Percentiles rank a stretch among this genome's conserved stretches.
Evolutionary conservation across 2,113 vertebrate genomes (phyloP).

Genomic region (Falcunculus frontatus): DNA sequence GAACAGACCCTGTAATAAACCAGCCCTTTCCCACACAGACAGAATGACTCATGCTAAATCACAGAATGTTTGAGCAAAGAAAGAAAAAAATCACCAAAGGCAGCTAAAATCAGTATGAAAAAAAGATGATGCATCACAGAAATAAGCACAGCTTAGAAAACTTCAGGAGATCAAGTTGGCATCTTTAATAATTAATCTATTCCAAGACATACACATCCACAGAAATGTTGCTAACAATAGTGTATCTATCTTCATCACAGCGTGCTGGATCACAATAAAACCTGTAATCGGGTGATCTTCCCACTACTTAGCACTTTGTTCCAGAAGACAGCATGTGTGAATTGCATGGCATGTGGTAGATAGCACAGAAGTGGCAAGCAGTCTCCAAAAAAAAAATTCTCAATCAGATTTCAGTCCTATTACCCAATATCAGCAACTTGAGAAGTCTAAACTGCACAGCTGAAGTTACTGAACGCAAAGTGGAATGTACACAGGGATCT

Average conservation of each 20-base stretch:
- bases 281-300: slow-evolving; percentile 43
- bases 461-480: background rate
- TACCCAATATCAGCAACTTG: background rate
- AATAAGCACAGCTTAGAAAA: slow-evolving; percentile 46
- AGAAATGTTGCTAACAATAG: slow-evolving; percentile 12
- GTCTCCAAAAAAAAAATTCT: slow-evolving; percentile 1
- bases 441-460: background rate
- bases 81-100: background rate
- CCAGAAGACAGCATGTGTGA: slow-evolving; percentile 44
- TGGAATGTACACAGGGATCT: background rate
- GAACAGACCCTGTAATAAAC: slow-evolving; percentile 11
- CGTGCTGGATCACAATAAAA: slow-evolving; percentile 45
- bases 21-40: slow-evolving; percentile 48
- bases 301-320: slow-evolving; percentile 26
- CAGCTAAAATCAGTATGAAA: slow-evolving; percentile 44
- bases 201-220: slow-evolving; percentile 1
- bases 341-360: slow-evolving; percentile 9
- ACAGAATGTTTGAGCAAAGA: slow-evolving; percentile 46
- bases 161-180: slow-evolving; percentile 7
- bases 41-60: slow-evolving; percentile 56
- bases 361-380: slow-evolving; percentile 22
- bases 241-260: background rate
- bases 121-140: slow-evolving; percentile 39
- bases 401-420: background rate
- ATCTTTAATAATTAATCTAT: slow-evolving; percentile 32